Evolutionary conservation across 2,888 invertebrate species (phyloP).

Genomic region (Temnothorax ravouxi): DNA sequence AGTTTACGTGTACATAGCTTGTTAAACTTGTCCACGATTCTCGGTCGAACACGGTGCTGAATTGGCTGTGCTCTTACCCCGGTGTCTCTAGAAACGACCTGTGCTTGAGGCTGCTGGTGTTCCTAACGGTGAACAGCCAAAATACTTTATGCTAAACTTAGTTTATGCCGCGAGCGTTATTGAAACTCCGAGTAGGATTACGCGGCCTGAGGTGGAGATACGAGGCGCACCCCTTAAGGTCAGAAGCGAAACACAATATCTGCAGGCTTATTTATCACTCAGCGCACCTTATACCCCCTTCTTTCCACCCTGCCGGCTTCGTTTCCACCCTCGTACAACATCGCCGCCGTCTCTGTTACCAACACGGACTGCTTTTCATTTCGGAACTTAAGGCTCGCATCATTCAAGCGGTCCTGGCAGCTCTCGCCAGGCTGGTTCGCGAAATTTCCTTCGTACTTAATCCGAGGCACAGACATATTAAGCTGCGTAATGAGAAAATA

Average conservation of each 20-base stretch:
- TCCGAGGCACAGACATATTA: conserved; percentile 40
- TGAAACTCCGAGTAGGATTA: conserved; percentile 76
- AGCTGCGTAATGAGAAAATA: conserved; percentile 39
- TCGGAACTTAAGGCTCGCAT: conserved; percentile 62
- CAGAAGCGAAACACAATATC: conserved; percentile 78
- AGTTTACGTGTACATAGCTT: not conserved
- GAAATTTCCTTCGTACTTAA: conserved; percentile 46
- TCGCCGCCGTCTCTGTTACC: conserved; percentile 27
- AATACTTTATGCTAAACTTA: conserved; percentile 78
- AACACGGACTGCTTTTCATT: conserved; percentile 51
- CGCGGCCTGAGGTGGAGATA: conserved; percentile 66
- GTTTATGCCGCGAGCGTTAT: conserved; percentile 78
- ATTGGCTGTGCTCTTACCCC: conserved; percentile 15
- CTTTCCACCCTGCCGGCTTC: not conserved
- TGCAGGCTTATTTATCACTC: conserved; percentile 77
- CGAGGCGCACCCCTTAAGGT: conserved; percentile 72
- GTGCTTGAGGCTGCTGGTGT: conserved; percentile 40
- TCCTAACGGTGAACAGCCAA: conserved; percentile 62
- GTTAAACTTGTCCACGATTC: conserved; percentile 3
- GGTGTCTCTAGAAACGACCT: conserved; percentile 44
- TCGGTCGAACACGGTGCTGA: not conserved
- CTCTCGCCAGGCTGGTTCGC: conserved; percentile 27
- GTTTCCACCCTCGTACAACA: conserved; percentile 19
- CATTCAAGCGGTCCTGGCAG: conserved; percentile 50
- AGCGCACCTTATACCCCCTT: conserved; percentile 44